Evolutionary conservation across 92 coral and sea anemone species (phyloP).

Genomic region (Umimayanthus kanabou): DNA sequence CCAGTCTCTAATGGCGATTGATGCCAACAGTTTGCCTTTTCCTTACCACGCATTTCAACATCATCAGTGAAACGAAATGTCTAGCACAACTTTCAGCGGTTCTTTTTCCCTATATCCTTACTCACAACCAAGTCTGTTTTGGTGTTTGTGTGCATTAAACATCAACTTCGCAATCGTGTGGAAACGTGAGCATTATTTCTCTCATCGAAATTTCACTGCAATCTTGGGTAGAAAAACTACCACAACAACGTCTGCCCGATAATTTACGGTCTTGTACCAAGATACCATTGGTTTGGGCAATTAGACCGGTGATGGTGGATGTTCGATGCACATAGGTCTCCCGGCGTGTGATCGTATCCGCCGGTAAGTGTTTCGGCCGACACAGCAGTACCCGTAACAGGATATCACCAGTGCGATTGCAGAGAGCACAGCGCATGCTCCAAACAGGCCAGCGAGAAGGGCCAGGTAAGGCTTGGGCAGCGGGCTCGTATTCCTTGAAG

Average conservation of each 20-base stretch:
- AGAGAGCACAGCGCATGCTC: constrained; percentile 50
- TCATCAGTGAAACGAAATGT: too few relatives aligned
- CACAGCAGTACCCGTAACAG: constrained; percentile 28
- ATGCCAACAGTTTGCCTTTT: neutral
- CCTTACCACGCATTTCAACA: too few relatives aligned
- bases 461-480: constrained; percentile 53
- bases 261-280: neutral
- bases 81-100: neutral
- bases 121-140: neutral
- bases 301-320: neutral
- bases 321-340: constrained; percentile 21
- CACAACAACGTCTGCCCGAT: neutral
- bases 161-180: neutral
- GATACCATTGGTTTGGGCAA: neutral
- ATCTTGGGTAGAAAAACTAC: too few relatives aligned
- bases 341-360: constrained; percentile 27
- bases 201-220: too few relatives aligned
- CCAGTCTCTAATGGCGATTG: neutral
- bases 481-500: constrained; percentile 42
- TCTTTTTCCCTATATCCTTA: neutral
- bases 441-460: constrained; percentile 61
- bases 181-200: too few relatives aligned
- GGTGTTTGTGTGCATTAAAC: neutral
- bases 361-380: neutral
- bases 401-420: constrained; percentile 48